These are phyloP conservation scores for Machaerirhynchus nigripectus DNA, from an alignment of 2,113 vertebrate genomes.

Conservation along the genomic window DNA sequence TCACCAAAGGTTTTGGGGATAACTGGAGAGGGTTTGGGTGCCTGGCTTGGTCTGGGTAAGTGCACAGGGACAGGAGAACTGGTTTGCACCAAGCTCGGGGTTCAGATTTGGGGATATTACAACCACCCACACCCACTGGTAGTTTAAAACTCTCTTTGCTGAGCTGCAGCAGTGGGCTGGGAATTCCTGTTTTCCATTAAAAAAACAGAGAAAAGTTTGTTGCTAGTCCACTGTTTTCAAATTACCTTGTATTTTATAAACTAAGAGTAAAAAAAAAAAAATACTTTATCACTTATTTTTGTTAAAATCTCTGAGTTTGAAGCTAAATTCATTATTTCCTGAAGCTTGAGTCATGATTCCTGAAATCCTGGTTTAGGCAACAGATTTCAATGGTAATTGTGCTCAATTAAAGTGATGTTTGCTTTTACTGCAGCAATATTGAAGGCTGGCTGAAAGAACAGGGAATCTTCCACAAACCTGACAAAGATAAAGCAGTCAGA, in stretches of 20 bases:
- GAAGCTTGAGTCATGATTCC: not conserved
- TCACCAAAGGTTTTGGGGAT: not conserved
- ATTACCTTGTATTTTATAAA: not conserved
- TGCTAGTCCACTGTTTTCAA: not conserved
- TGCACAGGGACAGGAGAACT: not conserved
- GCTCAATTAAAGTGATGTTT: not conserved
- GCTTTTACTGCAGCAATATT: not conserved
- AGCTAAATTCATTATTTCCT: not conserved
- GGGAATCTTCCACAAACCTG: not conserved
- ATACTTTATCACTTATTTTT: not conserved
- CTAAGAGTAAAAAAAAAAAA: not conserved
- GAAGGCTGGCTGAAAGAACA: not conserved
- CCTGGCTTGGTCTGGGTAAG: not conserved
- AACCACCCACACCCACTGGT: not conserved
- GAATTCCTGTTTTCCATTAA: not conserved
- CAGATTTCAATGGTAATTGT: not conserved
- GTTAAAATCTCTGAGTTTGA: not conserved
- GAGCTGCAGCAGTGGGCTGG: not conserved
- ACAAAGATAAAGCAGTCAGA: not conserved
- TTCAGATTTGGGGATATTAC: not conserved
- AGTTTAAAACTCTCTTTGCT: not conserved
- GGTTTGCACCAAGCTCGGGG: not conserved
- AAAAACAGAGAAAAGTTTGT: not conserved
- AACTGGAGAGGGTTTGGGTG: not conserved
- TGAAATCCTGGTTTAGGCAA: not conserved